Base-by-base conservation (phyloP, 2,797 vertebrate genomes). In the Mus caroli region DNA sequence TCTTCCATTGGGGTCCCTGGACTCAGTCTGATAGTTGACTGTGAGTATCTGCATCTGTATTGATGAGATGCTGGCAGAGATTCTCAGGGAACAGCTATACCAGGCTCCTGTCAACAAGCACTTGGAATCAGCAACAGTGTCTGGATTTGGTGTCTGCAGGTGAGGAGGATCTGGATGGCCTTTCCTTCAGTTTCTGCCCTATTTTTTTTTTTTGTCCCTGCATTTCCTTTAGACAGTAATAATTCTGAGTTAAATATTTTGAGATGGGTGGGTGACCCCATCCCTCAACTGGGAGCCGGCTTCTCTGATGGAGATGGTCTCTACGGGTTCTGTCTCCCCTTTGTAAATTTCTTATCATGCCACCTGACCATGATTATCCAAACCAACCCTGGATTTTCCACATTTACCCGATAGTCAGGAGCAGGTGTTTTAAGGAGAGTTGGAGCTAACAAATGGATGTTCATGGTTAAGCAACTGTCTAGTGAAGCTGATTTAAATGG, bases 401-500 rank as follows among this genome's bases (percentile, higher is more conserved):
- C 1, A 40, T 5, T 75, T 9, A 19, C 40, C 71, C 54, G 34
- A 67, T 10, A 3, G 56, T 43, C 14, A 1, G 2, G 2, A 76
- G 83, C 93, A 92, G 54, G 69, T 90, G 79, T 58, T 92, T 75
- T 92, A 40, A 84, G 54, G 15, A 26, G 28, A 19, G 20, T 69
- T 52, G 37, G 52, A 88, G 80, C 69, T 52, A 40, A 62, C 0
- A 0, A 40, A 34, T 6, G 0, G 7, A 46, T 50, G 76, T n/a
- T 40, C 34, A 76, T 67, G 69, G 50, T 75, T 79, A 87, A 89
- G 80, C 52, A 77, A 52, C 19, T 54, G 62, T 91, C 92, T 46
- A 22, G 77, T 7, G 24, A 90, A 69, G 40, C 17, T 93, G 62
- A 96, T 95, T 76, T 77, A 83, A 92, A 94, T 10, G 67, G 54